Conservation (phyloP, 2,113 vertebrate genomes). For the Grammomys surdaster region DNA sequence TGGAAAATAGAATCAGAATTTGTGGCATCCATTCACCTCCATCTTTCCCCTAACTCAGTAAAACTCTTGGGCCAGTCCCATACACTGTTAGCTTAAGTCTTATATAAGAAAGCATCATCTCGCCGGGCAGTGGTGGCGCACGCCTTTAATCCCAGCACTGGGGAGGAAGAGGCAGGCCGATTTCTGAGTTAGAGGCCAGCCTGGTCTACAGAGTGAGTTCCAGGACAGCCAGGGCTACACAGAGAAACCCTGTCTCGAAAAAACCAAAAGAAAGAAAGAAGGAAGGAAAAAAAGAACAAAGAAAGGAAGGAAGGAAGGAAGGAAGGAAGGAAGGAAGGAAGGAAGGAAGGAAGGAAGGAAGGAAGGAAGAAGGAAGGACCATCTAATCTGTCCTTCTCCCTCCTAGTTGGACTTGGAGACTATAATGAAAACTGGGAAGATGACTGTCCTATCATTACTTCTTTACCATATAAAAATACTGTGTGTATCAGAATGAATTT, state of each 20-base stretch:
- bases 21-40: background rate
- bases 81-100: constrained; percentile 14
- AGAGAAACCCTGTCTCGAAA: too few relatives aligned
- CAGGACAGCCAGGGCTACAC: too few relatives aligned
- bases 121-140: too few relatives aligned
- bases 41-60: background rate
- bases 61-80: background rate
- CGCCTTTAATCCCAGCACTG: too few relatives aligned
- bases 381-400: background rate
- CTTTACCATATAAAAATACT: constrained; percentile 25
- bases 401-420: background rate
- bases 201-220: too few relatives aligned
- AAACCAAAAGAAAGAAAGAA: too few relatives aligned
- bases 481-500: constrained; percentile 19
- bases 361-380: background rate
- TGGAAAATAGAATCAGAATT: constrained; percentile 13
- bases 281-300: too few relatives aligned
- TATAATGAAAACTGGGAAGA: constrained; percentile 34
- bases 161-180: too few relatives aligned
- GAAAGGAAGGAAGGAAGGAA: too few relatives aligned
- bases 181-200: too few relatives aligned
- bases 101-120: background rate
- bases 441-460: background rate
- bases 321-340: too few relatives aligned
- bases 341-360: too few relatives aligned